Percentiles rank a stretch among this genome's conserved stretches.
These are phyloP conservation scores for Ceyx margarethae DNA, from an alignment of 2,113 vertebrate genomes.

Conservation along the genomic window DNA sequence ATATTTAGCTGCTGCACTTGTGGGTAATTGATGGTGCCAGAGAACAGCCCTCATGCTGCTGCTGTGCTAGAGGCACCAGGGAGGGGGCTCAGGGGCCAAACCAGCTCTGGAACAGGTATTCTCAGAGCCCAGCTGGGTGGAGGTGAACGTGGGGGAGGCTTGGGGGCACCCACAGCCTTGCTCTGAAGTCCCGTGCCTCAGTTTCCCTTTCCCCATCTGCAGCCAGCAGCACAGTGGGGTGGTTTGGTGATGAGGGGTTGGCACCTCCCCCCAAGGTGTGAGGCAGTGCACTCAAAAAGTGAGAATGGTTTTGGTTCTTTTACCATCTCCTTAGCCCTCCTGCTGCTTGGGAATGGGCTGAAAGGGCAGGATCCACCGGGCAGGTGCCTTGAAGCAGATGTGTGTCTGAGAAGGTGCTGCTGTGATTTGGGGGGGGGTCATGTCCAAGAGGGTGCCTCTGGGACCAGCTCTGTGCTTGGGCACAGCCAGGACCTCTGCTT, in stretches of 20 bases:
- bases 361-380: accelerated
- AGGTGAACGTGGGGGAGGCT: background rate
- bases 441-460: accelerated
- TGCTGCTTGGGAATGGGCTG: background rate
- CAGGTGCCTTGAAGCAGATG: background rate
- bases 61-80: accelerated
- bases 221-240: background rate
- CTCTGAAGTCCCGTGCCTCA: background rate
- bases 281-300: background rate
- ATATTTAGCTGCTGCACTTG: background rate
- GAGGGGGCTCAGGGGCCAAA: background rate
- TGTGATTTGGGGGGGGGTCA: background rate
- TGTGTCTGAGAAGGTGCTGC: background rate
- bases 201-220: background rate
- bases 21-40: background rate
- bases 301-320: background rate
- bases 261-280: background rate
- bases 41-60: background rate
- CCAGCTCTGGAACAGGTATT: background rate
- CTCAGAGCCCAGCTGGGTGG: accelerated
- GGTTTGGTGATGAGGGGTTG: background rate
- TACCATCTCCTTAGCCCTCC: background rate
- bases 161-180: background rate
- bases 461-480: background rate
- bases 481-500: background rate